Evolutionary conservation across 2,888 invertebrate species (phyloP), one percentile per base, ranked within the genome.

Genomic region (Copidosoma aretas): DNA sequence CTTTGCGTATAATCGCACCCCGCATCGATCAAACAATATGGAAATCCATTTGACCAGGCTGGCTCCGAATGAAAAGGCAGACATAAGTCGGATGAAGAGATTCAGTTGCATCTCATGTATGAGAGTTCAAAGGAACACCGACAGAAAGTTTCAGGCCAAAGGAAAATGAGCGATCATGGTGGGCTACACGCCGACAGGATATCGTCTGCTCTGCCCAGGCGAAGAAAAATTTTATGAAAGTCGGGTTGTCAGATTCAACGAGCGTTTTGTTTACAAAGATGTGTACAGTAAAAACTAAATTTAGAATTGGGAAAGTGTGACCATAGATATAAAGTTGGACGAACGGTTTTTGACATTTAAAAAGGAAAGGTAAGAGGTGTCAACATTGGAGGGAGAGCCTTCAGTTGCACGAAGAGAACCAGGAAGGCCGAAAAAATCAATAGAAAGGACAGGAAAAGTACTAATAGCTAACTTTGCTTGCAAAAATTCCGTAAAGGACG

Each of bases 381-480:
- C 58, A 43, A 21, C 19, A 60, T 22, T 24, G 60, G 60, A 46
- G 46, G 39, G 60, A 46, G 60, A n/a, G 19, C 49, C 17, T 4
- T 10, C 4, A 53, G 21, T 46, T 10, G 46, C 24, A 22, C 15
- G 12, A 24, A 46, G 53, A 60, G 46, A 49, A 32, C 8, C 32
- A 32, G 32, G 8, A 8, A 32, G 32, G 3, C 32, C 32, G 32
- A 32, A 32, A 32, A 32, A 32, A 5, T 32, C 32, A 32, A 8
- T 32, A 32, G 32, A 32, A 32, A 5, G 4, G 8, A 8, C 3
- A 32, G 3, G 4, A 32, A 32, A 32, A 3, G 8, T 32, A 8
- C 8, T 32, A 32, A 8, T 5, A 5, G 8, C 32, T 5, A 32
- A 32, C 32, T 32, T 32, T 32, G 32, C 3, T 32, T 32, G 60